Percentiles rank a stretch among this genome's conserved stretches.
Evolutionary conservation across 2,797 vertebrate species (phyloP).

Genomic region (Oophaga sylvatica): DNA sequence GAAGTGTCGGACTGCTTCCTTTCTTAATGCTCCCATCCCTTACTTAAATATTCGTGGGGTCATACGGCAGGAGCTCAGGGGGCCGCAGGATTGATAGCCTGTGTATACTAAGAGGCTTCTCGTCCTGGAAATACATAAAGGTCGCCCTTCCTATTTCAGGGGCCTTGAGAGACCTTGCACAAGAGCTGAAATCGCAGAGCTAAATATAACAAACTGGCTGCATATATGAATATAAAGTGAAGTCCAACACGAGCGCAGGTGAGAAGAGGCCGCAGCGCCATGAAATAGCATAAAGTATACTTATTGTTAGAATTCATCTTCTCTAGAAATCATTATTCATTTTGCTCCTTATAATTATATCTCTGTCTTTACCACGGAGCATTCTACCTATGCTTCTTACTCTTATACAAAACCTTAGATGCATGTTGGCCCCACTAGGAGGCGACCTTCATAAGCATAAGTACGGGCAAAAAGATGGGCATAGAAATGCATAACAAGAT

Average conservation of each 20-base stretch:
- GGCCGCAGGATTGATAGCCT: not conserved
- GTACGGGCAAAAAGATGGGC: no score
- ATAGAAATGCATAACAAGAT: no score
- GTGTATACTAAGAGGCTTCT: slow-evolving; percentile 16
- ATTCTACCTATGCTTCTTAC: no score
- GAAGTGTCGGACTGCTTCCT: no score
- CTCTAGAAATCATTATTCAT: not conserved
- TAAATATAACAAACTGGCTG: not conserved
- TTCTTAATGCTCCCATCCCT: no score
- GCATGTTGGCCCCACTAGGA: not conserved
- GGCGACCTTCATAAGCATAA: not conserved
- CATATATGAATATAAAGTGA: slow-evolving; percentile 10
- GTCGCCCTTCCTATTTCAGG: not conserved
- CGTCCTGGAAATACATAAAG: slow-evolving; percentile 13
- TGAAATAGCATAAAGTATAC: not conserved
- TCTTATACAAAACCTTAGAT: no score
- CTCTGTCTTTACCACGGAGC: no score
- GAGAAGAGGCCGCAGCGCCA: not conserved
- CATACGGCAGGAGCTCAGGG: not conserved
- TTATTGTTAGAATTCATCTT: not conserved
- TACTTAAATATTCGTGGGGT: not conserved
- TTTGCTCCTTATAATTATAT: no score
- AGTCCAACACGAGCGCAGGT: not conserved
- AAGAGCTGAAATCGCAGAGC: not conserved
- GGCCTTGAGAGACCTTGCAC: not conserved